Conservation (phyloP, 1,140 invertebrate species). For the Trichonephila inaurata region DNA sequence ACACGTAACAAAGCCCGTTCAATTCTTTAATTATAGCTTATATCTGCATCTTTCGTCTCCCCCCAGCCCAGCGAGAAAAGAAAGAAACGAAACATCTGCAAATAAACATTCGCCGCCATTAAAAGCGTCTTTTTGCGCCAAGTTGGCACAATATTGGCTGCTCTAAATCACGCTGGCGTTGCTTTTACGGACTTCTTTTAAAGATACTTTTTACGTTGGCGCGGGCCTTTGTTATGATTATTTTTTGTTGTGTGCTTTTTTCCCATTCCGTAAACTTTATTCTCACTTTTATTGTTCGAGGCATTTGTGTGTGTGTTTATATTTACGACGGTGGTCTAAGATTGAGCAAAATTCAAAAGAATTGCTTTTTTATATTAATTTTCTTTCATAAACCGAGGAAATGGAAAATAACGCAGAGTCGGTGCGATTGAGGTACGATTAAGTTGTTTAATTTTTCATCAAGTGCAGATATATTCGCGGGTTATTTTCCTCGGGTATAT, state of each 20-base stretch:
- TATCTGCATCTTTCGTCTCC: constrained; percentile 3
- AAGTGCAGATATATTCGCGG: neutral
- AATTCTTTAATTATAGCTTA: constrained; percentile 66
- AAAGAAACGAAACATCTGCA: constrained; percentile 40
- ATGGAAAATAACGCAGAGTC: neutral
- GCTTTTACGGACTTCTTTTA: constrained; percentile 4
- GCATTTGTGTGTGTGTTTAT: neutral
- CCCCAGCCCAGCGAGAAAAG: neutral
- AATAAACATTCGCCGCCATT: constrained; percentile 72
- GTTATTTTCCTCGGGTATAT: neutral
- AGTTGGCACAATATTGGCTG: constrained; percentile 75
- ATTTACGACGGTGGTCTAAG: neutral
- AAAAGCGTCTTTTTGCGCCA: constrained; percentile 74
- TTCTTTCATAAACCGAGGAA: neutral
- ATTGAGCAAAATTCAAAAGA: neutral
- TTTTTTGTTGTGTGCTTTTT: neutral
- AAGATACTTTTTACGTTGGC: neutral
- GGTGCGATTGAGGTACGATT: neutral
- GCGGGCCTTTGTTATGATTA: neutral
- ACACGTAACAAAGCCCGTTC: constrained; percentile 65
- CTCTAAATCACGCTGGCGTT: constrained; percentile 61
- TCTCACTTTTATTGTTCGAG: neutral
- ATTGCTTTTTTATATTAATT: neutral
- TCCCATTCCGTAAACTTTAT: neutral
- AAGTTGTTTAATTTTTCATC: neutral